phyloP scores from a whole-genome alignment of 1,140 invertebrate genomes.

The Chrysomallon squamiferum region DNA sequence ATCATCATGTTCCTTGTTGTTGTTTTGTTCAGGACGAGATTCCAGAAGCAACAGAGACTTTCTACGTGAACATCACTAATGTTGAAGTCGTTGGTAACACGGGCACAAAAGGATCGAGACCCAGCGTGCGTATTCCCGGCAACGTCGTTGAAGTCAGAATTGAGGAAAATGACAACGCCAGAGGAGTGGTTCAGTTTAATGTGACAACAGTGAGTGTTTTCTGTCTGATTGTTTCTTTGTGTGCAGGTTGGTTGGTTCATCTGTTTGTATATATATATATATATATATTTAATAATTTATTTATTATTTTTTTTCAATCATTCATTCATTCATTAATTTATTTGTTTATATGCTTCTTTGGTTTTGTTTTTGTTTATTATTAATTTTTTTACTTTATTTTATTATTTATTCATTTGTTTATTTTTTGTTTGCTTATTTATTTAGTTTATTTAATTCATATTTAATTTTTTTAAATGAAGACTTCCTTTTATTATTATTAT shows the following conservation, averaged over 20 bases:
- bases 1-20: too few relatives aligned
- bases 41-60: conserved; percentile 54
- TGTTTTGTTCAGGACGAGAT: conserved; percentile 53
- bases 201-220: conserved; percentile 55
- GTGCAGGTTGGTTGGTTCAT: too few relatives aligned
- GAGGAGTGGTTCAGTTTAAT: conserved; percentile 57
- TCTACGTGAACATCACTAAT: conserved; percentile 56
- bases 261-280: too few relatives aligned
- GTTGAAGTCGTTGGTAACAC: conserved; percentile 34
- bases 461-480: too few relatives aligned
- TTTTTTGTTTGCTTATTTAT: too few relatives aligned
- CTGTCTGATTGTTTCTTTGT: conserved; percentile 1
- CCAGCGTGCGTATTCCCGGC: conserved; percentile 50
- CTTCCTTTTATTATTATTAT: too few relatives aligned
- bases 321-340: not conserved
- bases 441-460: too few relatives aligned
- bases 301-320: not conserved
- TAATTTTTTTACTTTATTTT: too few relatives aligned
- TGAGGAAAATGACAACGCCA: conserved; percentile 57
- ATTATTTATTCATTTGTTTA: too few relatives aligned
- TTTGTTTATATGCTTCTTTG: not conserved
- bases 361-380: not conserved
- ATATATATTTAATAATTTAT: not conserved
- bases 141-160: conserved; percentile 47
- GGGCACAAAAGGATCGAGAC: conserved; percentile 27